phyloP scores from a whole-genome alignment of 2,888 invertebrate genomes.

The Mimachlamys varia region DNA sequence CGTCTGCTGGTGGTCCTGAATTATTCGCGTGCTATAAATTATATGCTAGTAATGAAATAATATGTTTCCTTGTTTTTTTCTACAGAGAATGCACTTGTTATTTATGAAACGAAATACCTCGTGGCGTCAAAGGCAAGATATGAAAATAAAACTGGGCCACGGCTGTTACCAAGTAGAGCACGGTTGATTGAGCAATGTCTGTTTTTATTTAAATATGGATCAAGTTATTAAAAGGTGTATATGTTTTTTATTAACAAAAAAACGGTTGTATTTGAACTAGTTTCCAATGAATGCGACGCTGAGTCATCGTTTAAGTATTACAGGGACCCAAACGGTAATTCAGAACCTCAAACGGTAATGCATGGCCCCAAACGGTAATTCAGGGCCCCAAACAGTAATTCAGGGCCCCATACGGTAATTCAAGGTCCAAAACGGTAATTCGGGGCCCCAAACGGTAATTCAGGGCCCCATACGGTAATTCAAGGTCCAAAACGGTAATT shows the following conservation, averaged over 20 bases:
- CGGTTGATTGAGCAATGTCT: neutral
- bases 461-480: too few relatives aligned
- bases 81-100: neutral
- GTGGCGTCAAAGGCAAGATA: neutral
- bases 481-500: too few relatives aligned
- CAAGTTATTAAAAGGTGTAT: neutral
- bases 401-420: too few relatives aligned
- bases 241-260: neutral
- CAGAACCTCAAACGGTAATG: too few relatives aligned
- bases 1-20: neutral
- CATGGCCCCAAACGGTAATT: neutral
- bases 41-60: neutral
- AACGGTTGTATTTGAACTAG: neutral
- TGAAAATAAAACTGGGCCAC: neutral
- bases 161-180: neutral
- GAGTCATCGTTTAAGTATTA: neutral
- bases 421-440: too few relatives aligned
- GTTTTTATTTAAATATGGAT: slow-evolving; percentile 25
- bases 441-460: too few relatives aligned
- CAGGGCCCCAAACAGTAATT: too few relatives aligned
- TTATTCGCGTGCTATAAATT: neutral
- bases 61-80: neutral
- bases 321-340: neutral
- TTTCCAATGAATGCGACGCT: neutral
- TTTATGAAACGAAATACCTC: neutral